Base-by-base conservation (phyloP, 23 tunicate genomes). In the Phallusia fumigata region DNA sequence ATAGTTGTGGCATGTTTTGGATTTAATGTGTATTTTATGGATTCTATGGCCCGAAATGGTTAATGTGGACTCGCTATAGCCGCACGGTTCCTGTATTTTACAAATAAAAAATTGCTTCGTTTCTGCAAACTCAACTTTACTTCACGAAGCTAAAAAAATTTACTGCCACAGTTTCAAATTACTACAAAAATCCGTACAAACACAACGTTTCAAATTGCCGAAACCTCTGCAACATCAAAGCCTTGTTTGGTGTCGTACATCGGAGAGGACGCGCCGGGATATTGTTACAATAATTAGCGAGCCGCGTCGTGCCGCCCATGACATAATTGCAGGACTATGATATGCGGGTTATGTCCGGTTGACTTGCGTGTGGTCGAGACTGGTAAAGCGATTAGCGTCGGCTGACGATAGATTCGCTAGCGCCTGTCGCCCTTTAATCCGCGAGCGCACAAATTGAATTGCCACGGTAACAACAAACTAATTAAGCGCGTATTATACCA, bases 391-490 rank as follows among this genome's bases (percentile, higher is more conserved):
- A 58, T 58, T 58, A 58, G 69, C 11, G 26, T 58, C 69, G 69
- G 28, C 28, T 16, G 69, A 24, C 69, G 26, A 58, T 58, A 8
- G 69, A 16, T 24, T 58, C 69, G 28, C 69, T 24, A 22, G 16
- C 69, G 69, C 69, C 28, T 58, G 26, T 21, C 28, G 26, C 69
- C 28, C 28, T 58, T 21, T 58, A 58, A 58, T 58, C 69, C 69
- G 15, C 69, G 69, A 22, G 69, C 69, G 69, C 69, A 58, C 69
- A 58, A 58, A 58, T 58, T 58, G 69, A 58, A 24, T 58, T 24
- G 69, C 69, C 69, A 58, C 69, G 28, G 69, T 58, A 58, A 58
- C 69, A 58, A 58, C 69, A 58, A 58, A 58, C 69, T 58, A 58
- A 58, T 58, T 58, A 58, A 58, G 47, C 69, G 16, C 69, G 69